Percentiles rank a stretch among this genome's conserved stretches.
phyloP scores from a whole-genome alignment of 2,888 invertebrate species.

The Pimpla rufipes region DNA sequence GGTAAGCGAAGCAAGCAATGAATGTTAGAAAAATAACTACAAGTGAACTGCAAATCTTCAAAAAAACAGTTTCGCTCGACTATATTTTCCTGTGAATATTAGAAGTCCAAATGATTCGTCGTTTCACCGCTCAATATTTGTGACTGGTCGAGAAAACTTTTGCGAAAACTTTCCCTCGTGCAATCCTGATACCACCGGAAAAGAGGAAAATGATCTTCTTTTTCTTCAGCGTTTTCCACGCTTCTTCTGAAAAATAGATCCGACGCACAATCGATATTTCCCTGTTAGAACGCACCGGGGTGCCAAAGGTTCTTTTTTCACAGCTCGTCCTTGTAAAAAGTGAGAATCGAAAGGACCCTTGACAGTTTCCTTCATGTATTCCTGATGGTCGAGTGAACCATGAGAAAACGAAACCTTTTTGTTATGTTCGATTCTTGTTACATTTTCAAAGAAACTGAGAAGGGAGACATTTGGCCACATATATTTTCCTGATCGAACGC shows the following conservation, averaged over 20 bases:
- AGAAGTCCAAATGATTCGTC: not conserved
- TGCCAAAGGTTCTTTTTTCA: too few relatives aligned
- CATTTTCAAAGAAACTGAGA: not conserved
- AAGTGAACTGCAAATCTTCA: not conserved
- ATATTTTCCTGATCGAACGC: not conserved
- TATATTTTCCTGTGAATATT: constrained; percentile 9
- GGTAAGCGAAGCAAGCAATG: constrained; percentile 11
- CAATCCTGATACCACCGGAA: not conserved
- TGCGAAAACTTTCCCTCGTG: not conserved
- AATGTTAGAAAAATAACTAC: not conserved
- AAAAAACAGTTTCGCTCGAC: too few relatives aligned
- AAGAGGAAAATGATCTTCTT: not conserved
- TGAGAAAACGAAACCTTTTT: not conserved
- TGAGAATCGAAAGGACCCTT: too few relatives aligned
- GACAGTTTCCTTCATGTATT: too few relatives aligned
- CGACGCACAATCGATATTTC: not conserved
- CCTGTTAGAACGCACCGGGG: too few relatives aligned
- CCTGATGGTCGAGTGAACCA: not conserved
- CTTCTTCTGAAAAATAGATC: not conserved
- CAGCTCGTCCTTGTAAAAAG: too few relatives aligned
- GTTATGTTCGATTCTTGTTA: not conserved
- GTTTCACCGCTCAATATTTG: not conserved
- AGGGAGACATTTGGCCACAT: not conserved
- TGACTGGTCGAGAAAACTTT: not conserved
- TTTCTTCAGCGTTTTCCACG: not conserved